phyloP scores from a whole-genome alignment of 2,888 invertebrate genomes.

The Drosophila ochracea region DNA sequence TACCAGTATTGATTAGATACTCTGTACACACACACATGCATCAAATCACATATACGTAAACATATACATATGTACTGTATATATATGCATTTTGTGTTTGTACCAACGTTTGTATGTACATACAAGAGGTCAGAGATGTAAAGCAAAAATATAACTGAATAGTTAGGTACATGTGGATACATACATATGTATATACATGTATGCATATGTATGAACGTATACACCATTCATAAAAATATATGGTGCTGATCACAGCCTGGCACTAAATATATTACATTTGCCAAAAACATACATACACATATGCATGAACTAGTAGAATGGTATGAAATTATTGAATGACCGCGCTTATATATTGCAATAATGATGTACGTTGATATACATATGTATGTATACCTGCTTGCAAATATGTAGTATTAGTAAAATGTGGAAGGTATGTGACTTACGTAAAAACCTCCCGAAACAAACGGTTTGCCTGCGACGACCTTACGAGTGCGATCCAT shows the following conservation, averaged over 20 bases:
- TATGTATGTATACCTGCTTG: constrained; percentile 9
- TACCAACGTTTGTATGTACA: constrained; percentile 4
- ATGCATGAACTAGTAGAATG: constrained; percentile 8
- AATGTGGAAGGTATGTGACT: constrained; percentile 38
- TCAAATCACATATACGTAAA: neutral
- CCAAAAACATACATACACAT: constrained; percentile 1
- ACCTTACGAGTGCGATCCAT: constrained; percentile 70
- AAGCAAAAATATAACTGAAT: neutral
- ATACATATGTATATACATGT: neutral
- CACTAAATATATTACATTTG: neutral
- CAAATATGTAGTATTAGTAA: neutral
- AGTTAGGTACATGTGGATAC: neutral
- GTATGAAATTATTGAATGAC: constrained; percentile 13
- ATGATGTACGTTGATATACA: constrained; percentile 10
- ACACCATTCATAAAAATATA: neutral
- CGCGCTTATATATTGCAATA: constrained; percentile 9
- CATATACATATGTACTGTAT: neutral
- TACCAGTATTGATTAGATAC: constrained; percentile 18
- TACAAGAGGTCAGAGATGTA: constrained; percentile 5
- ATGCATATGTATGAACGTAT: neutral
- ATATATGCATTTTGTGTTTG: constrained; percentile 14
- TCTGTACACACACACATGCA: neutral
- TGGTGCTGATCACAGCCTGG: neutral
- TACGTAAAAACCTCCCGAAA: constrained; percentile 72
- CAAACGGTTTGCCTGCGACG: constrained; percentile 52